Base-by-base conservation (phyloP, 2,888 invertebrate genomes). In the Empis livida region DNA sequence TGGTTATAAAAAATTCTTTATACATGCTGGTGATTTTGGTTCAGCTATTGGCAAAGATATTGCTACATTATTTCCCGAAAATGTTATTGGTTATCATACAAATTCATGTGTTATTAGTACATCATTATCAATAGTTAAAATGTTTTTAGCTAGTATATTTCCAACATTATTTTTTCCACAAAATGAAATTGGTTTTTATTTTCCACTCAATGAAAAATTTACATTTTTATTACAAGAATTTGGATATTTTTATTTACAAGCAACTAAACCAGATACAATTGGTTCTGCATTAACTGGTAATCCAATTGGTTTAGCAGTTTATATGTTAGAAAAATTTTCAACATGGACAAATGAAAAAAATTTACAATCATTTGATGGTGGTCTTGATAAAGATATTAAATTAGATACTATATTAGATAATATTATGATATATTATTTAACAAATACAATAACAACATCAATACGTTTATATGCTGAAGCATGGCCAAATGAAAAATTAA, bases 311-410 rank as follows among this genome's bases (percentile, higher is more conserved):
- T 70, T 91, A 41, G 83, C 88, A 0, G 84, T 83, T 0, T 92
- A 89, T 57, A 80, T 90, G 46, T 62, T 92, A 17, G 90, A 91
- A 61, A 91, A 90, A 63, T 89, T 88, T 68, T 79, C 82, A 11
- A 77, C 79, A 0, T 83, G 85, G 82, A 86, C 84, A 0, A 74
- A 80, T 61, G 60, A 62, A 0, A 61, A 67, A 0, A 73, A 73
- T 61, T 67, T 64, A 42, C 58, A 66, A 30, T 63, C 67, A 27
- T 62, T 71, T 0, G 83, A 88, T 56, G 87, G 86, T 10, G 83
- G 81, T 2, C 64, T 90, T 0, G 67, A 70, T 1, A 70, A 74
- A 50, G 76, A 78, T 53, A 84, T 74, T 62, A 76, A 77, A 0
- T 67, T 80, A 47, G 82, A 83, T 44, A 80, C 84, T 54, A 69